A percentile compares a stretch with the other conserved stretches of the same genome.
These are phyloP conservation scores for Pseudorectes ferrugineus DNA, from an alignment of 2,113 vertebrate genomes.

Conservation along the genomic window DNA sequence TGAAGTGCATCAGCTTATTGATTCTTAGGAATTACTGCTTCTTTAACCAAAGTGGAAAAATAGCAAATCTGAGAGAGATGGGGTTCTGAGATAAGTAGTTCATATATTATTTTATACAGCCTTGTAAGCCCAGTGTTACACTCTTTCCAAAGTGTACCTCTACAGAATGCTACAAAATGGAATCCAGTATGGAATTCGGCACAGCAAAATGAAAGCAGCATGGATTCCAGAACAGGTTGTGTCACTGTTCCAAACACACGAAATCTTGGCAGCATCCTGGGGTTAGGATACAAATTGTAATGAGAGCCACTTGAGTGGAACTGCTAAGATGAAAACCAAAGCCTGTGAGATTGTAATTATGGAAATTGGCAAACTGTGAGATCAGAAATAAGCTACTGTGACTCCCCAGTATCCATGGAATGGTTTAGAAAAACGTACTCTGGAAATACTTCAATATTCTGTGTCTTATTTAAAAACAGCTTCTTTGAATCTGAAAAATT, in stretches of 20 bases:
- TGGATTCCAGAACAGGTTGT: not conserved
- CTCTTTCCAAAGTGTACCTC: not conserved
- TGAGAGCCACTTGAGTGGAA: not conserved
- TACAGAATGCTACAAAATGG: not conserved
- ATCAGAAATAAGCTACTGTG: conserved; percentile 2
- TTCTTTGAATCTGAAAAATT: not conserved
- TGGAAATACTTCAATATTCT: not conserved
- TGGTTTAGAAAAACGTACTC: not conserved
- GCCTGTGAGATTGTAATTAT: conserved; percentile 19
- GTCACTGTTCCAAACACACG: not conserved
- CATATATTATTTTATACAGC: not conserved
- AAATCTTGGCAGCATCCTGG: not conserved
- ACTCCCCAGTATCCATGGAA: not conserved
- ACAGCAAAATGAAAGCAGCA: not conserved
- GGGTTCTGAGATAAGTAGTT: not conserved
- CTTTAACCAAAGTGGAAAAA: not conserved
- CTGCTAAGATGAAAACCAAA: not conserved
- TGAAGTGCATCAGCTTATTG: not conserved
- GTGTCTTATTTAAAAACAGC: not conserved
- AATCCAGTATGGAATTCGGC: not conserved
- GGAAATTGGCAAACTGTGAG: not conserved
- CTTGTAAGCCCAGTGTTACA: not conserved
- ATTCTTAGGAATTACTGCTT: not conserved
- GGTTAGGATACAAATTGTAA: not conserved
- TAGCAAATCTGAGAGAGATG: not conserved